phyloP scores from a whole-genome alignment of 2,797 vertebrate genomes.

The Leucoraja ocellata region DNA sequence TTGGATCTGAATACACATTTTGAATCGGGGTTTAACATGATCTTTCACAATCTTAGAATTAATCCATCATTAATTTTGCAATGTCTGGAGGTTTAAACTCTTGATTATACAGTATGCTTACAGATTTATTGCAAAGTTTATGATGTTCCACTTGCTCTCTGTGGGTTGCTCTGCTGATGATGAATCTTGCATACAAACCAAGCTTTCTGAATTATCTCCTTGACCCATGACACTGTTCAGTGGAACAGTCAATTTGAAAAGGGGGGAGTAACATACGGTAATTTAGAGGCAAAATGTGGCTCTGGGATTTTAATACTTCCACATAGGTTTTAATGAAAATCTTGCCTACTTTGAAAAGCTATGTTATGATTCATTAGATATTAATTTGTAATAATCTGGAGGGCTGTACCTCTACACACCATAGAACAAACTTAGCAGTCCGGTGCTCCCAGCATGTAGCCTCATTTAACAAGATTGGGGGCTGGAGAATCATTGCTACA shows the following conservation, averaged over 20 bases:
- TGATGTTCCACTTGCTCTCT: slow-evolving; percentile 6
- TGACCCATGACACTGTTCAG: slow-evolving; percentile 26
- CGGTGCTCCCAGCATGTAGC: not conserved
- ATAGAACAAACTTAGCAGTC: not conserved
- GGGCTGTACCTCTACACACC: not conserved
- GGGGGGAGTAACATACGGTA: not conserved
- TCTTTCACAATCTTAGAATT: not conserved
- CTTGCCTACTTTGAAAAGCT: not conserved
- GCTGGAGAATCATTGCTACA: slow-evolving; percentile 2
- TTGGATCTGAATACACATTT: not conserved
- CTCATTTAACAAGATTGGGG: slow-evolving; percentile 11
- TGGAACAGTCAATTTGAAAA: slow-evolving; percentile 16
- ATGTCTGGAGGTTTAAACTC: not conserved
- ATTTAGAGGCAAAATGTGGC: not conserved
- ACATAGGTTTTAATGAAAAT: not conserved
- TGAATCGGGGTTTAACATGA: not conserved
- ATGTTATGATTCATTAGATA: not conserved
- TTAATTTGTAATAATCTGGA: slow-evolving; percentile 22
- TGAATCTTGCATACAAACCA: slow-evolving; percentile 23
- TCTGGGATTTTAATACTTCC: not conserved
- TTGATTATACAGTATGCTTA: not conserved
- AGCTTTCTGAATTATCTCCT: slow-evolving; percentile 23
- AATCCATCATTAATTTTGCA: slow-evolving; percentile 7
- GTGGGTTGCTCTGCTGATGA: not conserved
- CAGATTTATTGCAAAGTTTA: slow-evolving; percentile 21